phyloP scores from a whole-genome alignment of 1,140 invertebrate species.

The Adelges cooleyi region DNA sequence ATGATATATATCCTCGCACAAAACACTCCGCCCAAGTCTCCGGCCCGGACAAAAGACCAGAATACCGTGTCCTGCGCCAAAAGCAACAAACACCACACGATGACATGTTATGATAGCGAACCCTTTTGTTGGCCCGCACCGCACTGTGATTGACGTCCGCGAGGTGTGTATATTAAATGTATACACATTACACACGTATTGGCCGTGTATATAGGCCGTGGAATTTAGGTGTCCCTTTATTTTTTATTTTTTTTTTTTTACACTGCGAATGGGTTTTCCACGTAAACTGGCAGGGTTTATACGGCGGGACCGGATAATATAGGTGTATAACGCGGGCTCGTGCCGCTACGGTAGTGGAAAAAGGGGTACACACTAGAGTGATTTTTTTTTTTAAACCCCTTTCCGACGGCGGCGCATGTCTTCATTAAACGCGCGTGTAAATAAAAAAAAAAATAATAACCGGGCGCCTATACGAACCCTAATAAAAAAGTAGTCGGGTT shows the following conservation, averaged over 20 bases:
- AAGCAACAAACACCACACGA: conserved; percentile 16
- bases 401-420: neutral
- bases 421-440: conserved; percentile 19
- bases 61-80: neutral
- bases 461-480: neutral
- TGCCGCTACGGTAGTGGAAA: neutral
- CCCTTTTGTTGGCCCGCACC: conserved; percentile 13
- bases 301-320: too few species aligned
- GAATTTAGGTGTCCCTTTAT: neutral
- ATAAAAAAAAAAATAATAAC: conserved; percentile 7
- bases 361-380: neutral
- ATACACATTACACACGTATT: neutral
- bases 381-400: neutral
- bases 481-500: conserved; percentile 24
- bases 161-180: neutral
- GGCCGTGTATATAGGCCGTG: neutral
- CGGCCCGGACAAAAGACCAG: neutral
- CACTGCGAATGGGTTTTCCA: neutral
- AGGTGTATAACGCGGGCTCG: too few species aligned
- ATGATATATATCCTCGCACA: too few species aligned
- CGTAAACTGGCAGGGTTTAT: neutral
- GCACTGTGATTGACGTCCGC: conserved; percentile 7
- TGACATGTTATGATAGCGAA: conserved; percentile 28
- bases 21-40: neutral
- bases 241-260: neutral